Evolutionary conservation across 2,113 vertebrate species (phyloP), one percentile per base, ranked within the genome.

Genomic region (Ammodytes marinus): DNA sequence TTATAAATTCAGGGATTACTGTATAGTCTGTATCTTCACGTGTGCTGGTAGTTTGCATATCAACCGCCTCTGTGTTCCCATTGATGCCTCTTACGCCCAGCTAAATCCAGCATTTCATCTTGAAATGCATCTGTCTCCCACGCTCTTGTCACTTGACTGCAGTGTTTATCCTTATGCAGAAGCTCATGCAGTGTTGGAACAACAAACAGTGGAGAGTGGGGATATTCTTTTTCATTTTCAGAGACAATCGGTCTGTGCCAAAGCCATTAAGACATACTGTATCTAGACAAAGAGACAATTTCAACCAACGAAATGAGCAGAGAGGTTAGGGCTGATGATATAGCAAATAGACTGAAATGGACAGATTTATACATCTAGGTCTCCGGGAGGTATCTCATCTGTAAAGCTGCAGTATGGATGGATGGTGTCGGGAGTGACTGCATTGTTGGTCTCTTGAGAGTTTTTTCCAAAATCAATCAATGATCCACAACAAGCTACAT

Each of bases 111-210:
- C 79, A 73, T 88, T 88, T 83, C 83, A 90, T 92, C 90, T 88
- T 88, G 72, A 90, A 91, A 87, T 91, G 87, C 89, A 90, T 90
- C 86, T 88, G 83, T 90, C 89, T 84, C 93, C 90, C 91, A 91
- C 91, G 68, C 91, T 47, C 65, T 27, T 61, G 85, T 88, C 87
- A 88, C 65, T 58, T 77, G 86, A 93, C 86, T 87, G 85, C 86
- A 76, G 86, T 82, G 87, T 89, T 88, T 80, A 85, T 90, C 79
- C 73, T 83, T 79, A 88, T 80, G 73, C 79, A 84, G 76, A 78
- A 87, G 57, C 47, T 27, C 75, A 46, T 74, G 67, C 84, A 57
- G 72, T 81, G 86, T 79, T 90, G 85, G 74, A 82, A 80, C 86
- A 92, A 90, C 91, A 93, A 78, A 84, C 81, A 61, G 57, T 15